Percentiles rank a stretch among this genome's conserved stretches.
phyloP scores from a whole-genome alignment of 2,797 vertebrate species.

The Onychomys torridus region DNA sequence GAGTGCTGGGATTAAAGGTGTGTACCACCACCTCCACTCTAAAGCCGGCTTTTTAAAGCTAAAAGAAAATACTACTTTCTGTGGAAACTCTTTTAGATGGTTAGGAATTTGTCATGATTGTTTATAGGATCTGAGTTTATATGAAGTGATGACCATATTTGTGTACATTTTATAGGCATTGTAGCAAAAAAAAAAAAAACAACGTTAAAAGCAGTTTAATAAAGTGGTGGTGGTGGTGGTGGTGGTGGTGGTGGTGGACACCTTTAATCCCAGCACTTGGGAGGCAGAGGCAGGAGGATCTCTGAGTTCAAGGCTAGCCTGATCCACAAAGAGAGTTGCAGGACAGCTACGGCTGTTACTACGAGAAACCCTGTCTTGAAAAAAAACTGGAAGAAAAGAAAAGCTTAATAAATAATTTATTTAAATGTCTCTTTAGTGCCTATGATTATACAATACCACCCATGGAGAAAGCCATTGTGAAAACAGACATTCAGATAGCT shows the following conservation, averaged over 20 bases:
- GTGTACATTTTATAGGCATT: not conserved
- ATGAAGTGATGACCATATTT: not conserved
- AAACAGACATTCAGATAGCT: slow-evolving; percentile 98
- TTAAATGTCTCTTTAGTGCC: slow-evolving; percentile 88
- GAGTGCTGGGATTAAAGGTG: not conserved
- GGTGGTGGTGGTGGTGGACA: too few species aligned
- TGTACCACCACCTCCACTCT: not conserved
- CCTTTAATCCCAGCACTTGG: not conserved
- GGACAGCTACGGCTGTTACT: not conserved
- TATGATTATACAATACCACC: slow-evolving; percentile 93
- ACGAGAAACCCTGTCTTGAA: not conserved
- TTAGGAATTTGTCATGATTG: not conserved
- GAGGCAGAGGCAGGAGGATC: not conserved
- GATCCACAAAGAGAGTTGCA: not conserved
- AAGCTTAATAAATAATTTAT: not conserved
- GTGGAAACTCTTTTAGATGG: not conserved
- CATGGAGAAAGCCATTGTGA: slow-evolving; percentile 94
- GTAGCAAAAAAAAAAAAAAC: too few species aligned
- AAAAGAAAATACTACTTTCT: not conserved
- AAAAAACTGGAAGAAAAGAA: not conserved
- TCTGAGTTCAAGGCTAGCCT: not conserved
- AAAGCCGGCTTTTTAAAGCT: not conserved
- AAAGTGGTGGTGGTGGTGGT: not conserved
- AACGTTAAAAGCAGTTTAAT: not conserved
- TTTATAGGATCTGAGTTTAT: not conserved